Conservation (phyloP, 2,113 vertebrate genomes). For the Eolophus roseicapilla region DNA sequence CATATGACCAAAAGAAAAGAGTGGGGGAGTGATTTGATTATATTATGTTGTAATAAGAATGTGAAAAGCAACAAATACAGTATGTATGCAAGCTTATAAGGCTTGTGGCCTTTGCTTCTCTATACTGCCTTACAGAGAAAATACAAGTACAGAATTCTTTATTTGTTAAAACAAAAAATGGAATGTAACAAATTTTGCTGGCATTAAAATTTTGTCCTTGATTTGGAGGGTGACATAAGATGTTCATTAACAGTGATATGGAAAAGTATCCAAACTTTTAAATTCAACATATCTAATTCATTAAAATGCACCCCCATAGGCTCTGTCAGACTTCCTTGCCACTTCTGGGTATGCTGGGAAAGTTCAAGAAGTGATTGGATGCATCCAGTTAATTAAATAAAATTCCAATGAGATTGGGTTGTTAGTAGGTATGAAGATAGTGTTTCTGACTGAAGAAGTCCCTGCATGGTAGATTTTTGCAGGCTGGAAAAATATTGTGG, state of each 20-base stretch:
- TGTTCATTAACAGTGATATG: background rate
- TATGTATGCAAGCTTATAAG: background rate
- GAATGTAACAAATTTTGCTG: background rate
- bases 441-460: background rate
- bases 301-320: background rate
- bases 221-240: background rate
- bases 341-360: background rate
- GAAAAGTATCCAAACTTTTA: background rate
- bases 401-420: background rate
- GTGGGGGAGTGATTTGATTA: background rate
- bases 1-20: slow-evolving; percentile 10
- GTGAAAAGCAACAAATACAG: background rate
- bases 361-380: background rate
- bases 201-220: background rate
- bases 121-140: background rate
- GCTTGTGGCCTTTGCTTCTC: background rate
- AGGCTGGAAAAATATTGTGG: background rate
- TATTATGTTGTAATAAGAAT: background rate
- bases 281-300: background rate
- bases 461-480: background rate
- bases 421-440: background rate
- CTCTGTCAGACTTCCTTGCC: background rate
- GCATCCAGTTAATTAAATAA: background rate
- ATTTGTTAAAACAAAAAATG: background rate
- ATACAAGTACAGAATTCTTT: background rate